Base-by-base conservation (phyloP, 2,113 vertebrate species). In the Menura novaehollandiae region DNA sequence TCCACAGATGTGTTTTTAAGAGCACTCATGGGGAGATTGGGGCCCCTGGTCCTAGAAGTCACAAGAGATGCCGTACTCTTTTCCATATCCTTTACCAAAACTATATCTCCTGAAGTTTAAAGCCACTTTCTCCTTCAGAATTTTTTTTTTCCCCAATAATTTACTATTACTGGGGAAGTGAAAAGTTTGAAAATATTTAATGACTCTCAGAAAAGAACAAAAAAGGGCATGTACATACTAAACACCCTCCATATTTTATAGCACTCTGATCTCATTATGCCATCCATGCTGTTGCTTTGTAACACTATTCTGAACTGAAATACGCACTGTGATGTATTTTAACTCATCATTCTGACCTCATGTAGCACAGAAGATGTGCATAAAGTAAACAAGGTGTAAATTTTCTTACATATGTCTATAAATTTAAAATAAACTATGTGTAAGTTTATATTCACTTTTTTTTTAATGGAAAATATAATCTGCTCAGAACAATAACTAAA, bases 181-280 rank as follows among this genome's bases (percentile, higher is more conserved):
- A 77, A 28, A 85, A 69, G 7, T 39, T 52, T 55, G 4, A 47
- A 85, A 74, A 60, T 52, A 2, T 17, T 74, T 47, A 33, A 62
- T 23, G 15, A 1, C 0, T 69, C 15, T 32, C 56, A 66, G 22
- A 51, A 78, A 78, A 77, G 3, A 82, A 46, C 1, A 52, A 47
- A 60, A 90, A 66, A 17, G 2, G 4, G 5, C 4, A 0, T 12
- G 11, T 9, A 60, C 46, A 55, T 63, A 15, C 4, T 23, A 21
- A 19, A 8, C 6, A 9, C 4, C n/a, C 4, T 2, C 0, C 1
- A 5, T 2, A 14, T 69, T 69, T 76, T 60, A 46, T 5, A 51
- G 6, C 27, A 23, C 23, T 56, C 23, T 88, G n/a, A 20, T 74
- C 4, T 64, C 9, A 23, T 68, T 46, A 8, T 19, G 16, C 8